Base-by-base conservation (phyloP, 1,140 invertebrate genomes). In the Hyles euphorbiae region DNA sequence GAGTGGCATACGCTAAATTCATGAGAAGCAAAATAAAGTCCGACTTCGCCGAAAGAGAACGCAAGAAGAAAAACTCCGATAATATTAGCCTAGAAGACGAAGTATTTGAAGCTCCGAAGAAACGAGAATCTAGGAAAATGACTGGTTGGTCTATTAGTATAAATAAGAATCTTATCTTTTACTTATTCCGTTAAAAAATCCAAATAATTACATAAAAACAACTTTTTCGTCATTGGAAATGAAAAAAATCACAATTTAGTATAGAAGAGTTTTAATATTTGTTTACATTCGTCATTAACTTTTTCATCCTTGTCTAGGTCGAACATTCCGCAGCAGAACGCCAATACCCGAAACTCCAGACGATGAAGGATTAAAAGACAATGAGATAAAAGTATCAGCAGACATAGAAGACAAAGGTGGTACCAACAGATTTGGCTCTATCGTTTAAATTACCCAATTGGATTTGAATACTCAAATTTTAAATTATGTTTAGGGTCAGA, bases 1-100 rank as follows among this genome's bases (percentile, higher is more conserved):
- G 95, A 69, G 91, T 96, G 11, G 95, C 95, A 2, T 96, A 96
- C 68, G 95, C 95, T 34, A 96, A 96, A 80, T 96, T 96, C 74
- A 96, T 96, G 92, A 92, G 93, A 45, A 93, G 89, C 54, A 92
- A 93, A 66, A 90, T 93, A 44, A 91, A 91, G 56, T 83, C 90
- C 8, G 92, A 94, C 66, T 87, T 83, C 67, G 83, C 80, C 0
- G 78, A 87, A 5, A 69, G 80, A 48, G 82, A 91, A 67, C 78
- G 78, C 34, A 66, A 65, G 9, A 60, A 48, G 40, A 60, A 62
- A 51, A 59, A 58, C 2, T 78, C 71, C 3, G 63, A 65, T 5
- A 61, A 68, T 12, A 71, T 77, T 52, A 76, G 59, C 48, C 44
- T 84, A 47, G 81, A 85, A 61, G 83, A 83, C 56, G 83, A 88